phyloP scores from a whole-genome alignment of 2,888 invertebrate species.

The Ommatoiulus sabulosus region DNA sequence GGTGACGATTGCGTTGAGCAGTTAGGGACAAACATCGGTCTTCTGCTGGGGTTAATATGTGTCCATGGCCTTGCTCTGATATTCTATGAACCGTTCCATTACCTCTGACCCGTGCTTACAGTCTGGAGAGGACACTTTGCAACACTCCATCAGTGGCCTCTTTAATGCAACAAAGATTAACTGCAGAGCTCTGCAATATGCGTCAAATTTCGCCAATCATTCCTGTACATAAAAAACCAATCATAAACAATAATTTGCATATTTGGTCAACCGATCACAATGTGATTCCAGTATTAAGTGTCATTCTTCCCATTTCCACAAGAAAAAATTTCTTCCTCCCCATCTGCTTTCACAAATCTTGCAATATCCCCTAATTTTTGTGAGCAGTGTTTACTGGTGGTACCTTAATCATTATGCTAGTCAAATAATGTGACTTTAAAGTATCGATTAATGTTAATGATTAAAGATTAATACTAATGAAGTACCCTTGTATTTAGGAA shows the following conservation, averaged over 20 bases:
- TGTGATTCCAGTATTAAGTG: not conserved
- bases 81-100: not conserved
- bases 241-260: constrained; percentile 1
- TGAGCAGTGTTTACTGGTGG: no score
- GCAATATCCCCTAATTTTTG: not conserved
- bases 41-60: not conserved
- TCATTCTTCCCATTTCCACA: not conserved
- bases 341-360: not conserved
- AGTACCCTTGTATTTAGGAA: no score
- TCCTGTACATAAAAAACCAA: not conserved
- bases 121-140: not conserved
- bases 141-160: not conserved
- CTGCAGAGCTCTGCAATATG: not conserved
- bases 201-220: not conserved
- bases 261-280: not conserved
- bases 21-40: not conserved
- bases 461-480: no score
- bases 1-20: not conserved
- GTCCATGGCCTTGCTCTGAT: not conserved
- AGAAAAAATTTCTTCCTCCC: not conserved
- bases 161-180: not conserved
- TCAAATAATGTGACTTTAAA: no score
- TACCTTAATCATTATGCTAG: no score
- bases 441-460: no score
- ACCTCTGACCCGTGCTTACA: not conserved